A percentile compares a stretch with the other conserved stretches of the same genome.
These are phyloP conservation scores for Eumerus sabulonum DNA, from an alignment of 2,888 invertebrate species.

Conservation along the genomic window DNA sequence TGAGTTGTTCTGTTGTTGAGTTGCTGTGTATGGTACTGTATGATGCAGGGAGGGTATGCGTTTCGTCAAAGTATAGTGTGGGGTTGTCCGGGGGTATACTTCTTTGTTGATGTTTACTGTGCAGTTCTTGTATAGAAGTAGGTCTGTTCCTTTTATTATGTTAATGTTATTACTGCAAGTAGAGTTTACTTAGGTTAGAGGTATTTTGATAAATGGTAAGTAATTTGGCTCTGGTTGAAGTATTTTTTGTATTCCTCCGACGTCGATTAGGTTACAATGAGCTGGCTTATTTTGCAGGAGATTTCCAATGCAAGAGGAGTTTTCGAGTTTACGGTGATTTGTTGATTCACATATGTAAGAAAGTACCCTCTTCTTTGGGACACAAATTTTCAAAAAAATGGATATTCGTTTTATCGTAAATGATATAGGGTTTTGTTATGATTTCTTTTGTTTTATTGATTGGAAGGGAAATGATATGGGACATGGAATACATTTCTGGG, in stretches of 20 bases:
- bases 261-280: neutral
- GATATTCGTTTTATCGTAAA: too few relatives aligned
- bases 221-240: slow-evolving; percentile 3
- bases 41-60: too few relatives aligned
- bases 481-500: too few relatives aligned
- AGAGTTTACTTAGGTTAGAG: slow-evolving; percentile 13
- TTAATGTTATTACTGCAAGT: slow-evolving; percentile 13
- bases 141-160: slow-evolving; percentile 11
- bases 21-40: too few relatives aligned
- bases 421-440: too few relatives aligned
- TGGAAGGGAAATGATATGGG: too few relatives aligned
- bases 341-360: slow-evolving; percentile 19
- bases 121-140: slow-evolving; percentile 9
- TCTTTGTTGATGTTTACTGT: neutral
- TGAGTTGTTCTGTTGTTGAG: too few relatives aligned
- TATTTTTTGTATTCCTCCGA: slow-evolving; percentile 10
- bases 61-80: too few relatives aligned
- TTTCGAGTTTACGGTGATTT: slow-evolving; percentile 4
- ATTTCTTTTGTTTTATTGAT: too few relatives aligned
- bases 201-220: neutral
- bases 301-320: slow-evolving; percentile 14
- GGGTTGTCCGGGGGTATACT: slow-evolving; percentile 11
- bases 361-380: too few relatives aligned
- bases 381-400: too few relatives aligned
- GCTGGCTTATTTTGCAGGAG: slow-evolving; percentile 3